These are phyloP conservation scores for Pogonomyrmex californicus DNA, from an alignment of 1,140 invertebrate species.

Conservation along the genomic window DNA sequence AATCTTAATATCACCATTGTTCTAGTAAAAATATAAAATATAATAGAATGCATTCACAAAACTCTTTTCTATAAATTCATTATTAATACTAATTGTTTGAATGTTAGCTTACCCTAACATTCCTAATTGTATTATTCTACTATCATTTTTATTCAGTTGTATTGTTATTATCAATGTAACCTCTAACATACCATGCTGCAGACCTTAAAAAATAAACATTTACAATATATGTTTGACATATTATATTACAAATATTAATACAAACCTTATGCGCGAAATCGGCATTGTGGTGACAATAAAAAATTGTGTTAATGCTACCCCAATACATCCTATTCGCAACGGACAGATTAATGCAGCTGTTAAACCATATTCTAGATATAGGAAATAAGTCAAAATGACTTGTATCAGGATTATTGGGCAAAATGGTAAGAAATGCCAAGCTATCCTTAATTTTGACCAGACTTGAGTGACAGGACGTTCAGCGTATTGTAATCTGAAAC, in stretches of 20 bases:
- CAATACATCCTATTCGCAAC: conserved; percentile 92
- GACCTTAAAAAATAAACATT: conserved; percentile 66
- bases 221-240: neutral
- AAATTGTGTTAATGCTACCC: conserved; percentile 90
- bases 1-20: neutral
- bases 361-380: conserved; percentile 94
- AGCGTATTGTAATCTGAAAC: conserved; percentile 81
- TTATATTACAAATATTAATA: conserved; percentile 48
- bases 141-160: conserved; percentile 30
- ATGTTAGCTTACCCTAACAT: conserved; percentile 16
- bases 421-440: conserved; percentile 87
- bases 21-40: conserved; percentile 6
- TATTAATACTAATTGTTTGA: neutral
- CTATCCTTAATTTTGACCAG: conserved; percentile 73
- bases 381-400: conserved; percentile 91
- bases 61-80: conserved; percentile 5
- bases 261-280: conserved; percentile 86
- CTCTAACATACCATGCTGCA: conserved; percentile 73
- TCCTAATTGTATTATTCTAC: conserved; percentile 19
- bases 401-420: conserved; percentile 90
- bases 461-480: conserved; percentile 80
- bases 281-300: conserved; percentile 87
- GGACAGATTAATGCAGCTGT: conserved; percentile 93
- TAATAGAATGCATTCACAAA: conserved; percentile 9
- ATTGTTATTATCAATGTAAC: conserved; percentile 33